Conservation (phyloP, 2,797 vertebrate genomes). For the Lagodon rhomboides region DNA sequence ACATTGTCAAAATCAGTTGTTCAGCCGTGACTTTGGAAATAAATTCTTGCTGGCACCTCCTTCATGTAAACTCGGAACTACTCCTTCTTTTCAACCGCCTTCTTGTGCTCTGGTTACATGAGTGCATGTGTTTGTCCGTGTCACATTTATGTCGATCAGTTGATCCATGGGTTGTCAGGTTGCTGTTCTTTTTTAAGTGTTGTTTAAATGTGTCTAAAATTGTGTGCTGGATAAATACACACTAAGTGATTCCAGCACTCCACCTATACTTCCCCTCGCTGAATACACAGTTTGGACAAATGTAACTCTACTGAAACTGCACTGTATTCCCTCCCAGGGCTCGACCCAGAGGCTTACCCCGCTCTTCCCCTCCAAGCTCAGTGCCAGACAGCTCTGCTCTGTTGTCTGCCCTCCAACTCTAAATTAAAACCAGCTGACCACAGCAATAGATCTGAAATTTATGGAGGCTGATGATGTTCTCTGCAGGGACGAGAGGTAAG, state of each 20-base stretch:
- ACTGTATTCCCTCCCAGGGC: slow-evolving; percentile 7
- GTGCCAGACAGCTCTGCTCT: slow-evolving; percentile 50
- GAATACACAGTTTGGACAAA: slow-evolving; percentile 13
- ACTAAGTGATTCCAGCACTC: neutral
- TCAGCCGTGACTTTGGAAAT: too few species aligned
- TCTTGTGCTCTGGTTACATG: neutral
- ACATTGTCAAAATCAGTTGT: too few species aligned
- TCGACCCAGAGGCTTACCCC: slow-evolving; percentile 25
- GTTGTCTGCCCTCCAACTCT: slow-evolving; percentile 53
- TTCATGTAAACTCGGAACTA: too few species aligned
- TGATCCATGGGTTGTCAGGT: neutral
- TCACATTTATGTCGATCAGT: neutral
- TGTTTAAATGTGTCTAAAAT: neutral
- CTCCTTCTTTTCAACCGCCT: too few species aligned
- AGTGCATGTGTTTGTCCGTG: neutral
- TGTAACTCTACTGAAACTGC: neutral
- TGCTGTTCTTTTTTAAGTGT: neutral
- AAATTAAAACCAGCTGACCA: slow-evolving; percentile 62
- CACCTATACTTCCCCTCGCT: neutral
- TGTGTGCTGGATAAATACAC: too few species aligned
- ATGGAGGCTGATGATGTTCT: slow-evolving; percentile 27
- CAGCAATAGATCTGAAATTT: slow-evolving; percentile 34
- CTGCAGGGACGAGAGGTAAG: slow-evolving; percentile 32
- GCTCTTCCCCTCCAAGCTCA: slow-evolving; percentile 17
- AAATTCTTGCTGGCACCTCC: too few species aligned